phyloP scores from a whole-genome alignment of 2,888 invertebrate species.

The Orgyia antiqua region DNA sequence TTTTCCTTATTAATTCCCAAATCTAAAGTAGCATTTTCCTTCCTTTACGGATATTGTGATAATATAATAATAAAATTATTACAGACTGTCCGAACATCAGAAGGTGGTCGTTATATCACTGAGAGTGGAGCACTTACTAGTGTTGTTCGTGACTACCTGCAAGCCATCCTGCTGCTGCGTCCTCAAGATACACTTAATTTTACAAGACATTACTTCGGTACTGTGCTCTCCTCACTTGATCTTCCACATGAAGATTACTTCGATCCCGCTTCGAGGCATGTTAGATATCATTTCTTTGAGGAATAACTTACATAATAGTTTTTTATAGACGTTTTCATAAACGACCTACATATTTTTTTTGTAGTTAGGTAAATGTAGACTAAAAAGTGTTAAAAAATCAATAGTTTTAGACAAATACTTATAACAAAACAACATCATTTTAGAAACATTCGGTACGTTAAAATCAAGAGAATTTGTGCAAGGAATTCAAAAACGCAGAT shows the following conservation, averaged over 20 bases:
- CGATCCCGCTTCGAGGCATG: conserved; percentile 53
- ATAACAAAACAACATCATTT: no score
- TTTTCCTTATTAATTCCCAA: no score
- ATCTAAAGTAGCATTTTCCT: no score
- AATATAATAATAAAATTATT: neutral
- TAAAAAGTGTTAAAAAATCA: no score
- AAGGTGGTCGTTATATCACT: conserved; percentile 75
- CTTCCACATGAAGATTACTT: conserved; percentile 72
- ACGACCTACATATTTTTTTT: no score
- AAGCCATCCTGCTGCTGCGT: conserved; percentile 76
- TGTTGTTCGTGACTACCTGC: conserved; percentile 79
- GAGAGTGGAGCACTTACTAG: conserved; percentile 78
- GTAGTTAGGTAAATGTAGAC: no score
- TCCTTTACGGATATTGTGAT: no score
- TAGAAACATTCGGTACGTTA: no score
- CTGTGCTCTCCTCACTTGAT: conserved; percentile 64
- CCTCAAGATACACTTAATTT: conserved; percentile 76
- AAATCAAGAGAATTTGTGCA: no score
- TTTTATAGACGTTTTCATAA: no score
- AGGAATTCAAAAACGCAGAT: no score
- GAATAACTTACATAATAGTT: conserved; percentile 30
- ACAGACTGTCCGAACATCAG: conserved; percentile 63
- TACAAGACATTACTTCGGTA: conserved; percentile 75
- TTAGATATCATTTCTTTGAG: conserved; percentile 66
- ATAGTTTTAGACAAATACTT: no score